Base-by-base conservation (phyloP, 1,140 invertebrate species). In the Dryas iulia region DNA sequence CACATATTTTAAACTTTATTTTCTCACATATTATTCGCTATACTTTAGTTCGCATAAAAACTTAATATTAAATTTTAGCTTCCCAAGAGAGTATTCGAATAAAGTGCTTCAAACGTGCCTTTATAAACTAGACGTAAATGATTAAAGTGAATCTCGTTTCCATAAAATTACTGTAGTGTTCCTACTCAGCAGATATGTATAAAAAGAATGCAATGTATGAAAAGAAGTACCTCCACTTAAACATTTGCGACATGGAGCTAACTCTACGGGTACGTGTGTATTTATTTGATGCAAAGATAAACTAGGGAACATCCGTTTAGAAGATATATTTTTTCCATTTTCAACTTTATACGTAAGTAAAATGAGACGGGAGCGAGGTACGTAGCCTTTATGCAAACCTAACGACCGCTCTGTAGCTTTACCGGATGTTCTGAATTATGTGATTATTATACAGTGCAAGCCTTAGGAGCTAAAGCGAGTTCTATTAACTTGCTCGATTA, bases 371-470 rank as follows among this genome's bases (percentile, higher is more conserved):
- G 39, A 28, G 39, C 26, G n/a, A 28, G 14, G 52, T 56, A 53
- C 24, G 60, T 63, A 24, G 56, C 56, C 64, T 68, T 67, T 65
- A 68, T 72, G 66, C 61, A 72, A 68, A 68, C 59, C 66, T 64
- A 72, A 68, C 61, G 66, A 59, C 31, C 47, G 63, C 25, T 25
- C 59, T 60, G 61, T 60, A 59, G 12, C 24, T 66, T 65, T 64
- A 53, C 47, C 70, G 65, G 59, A 66, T 62, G 59, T 54, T 64
- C 60, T 66, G 65, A 72, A 72, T 72, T 72, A 72, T 67, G 65
- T 64, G 65, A 72, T 72, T 66, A 72, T 72, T 72, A 67, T 71
- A 71, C 69, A 62, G 59, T 28, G 63, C 62, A 71, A 66, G 62
- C 52, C 62, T 53, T 35, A 60, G 59, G 52, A 66, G 52, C 65